Base-by-base conservation (phyloP, 1,140 invertebrate species). In the Caenorhabditis elegans region DNA sequence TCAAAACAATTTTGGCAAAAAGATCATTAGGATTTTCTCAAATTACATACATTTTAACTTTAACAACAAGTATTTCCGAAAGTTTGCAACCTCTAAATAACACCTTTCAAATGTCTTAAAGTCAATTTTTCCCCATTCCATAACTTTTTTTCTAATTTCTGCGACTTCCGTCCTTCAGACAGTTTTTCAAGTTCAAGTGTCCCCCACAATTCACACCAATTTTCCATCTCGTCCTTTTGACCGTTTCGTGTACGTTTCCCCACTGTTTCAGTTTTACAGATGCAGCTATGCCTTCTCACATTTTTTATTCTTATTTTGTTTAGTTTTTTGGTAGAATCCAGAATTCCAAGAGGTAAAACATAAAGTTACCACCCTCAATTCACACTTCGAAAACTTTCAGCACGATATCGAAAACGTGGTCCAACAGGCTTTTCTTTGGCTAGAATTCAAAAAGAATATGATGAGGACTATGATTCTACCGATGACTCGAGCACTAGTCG, bases 251-350 rank as follows among this genome's bases (percentile, higher is more conserved):
- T 43, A 53, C 49, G 2, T 22, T 3, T 4, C 10, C 19, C 22
- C 22, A 5, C 39, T 15, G 6, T 28, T 39, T 39, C n/a, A 39
- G 36, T 39, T 43, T 43, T 43, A 43, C 60, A 70, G 60, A 70
- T 70, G 60, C 60, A 70, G 34, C 22, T 70, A 70, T 70, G 60
- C 4, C 28, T 60, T 60, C 55, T 60, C 55, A 60, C 34, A 15
- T 34, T 36, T 60, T 10, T 60, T 17, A 4, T 36, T 10, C 15
- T 60, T 10, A 15, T 93, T 95, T 81, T 94, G 92, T 65, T 94
- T 93, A 31, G 93, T 22, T 11, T 70, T 31, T 17, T n/a, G 15
- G 76, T 78, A n/a, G 43, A 48, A n/a, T 26, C 47, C 31, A 49
- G 47, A 19, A 4, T 78, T 19, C 47, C 43, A 22, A 49, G 47